These are phyloP conservation scores for Chloromyia formosa DNA, from an alignment of 2,888 invertebrate species.

Conservation along the genomic window DNA sequence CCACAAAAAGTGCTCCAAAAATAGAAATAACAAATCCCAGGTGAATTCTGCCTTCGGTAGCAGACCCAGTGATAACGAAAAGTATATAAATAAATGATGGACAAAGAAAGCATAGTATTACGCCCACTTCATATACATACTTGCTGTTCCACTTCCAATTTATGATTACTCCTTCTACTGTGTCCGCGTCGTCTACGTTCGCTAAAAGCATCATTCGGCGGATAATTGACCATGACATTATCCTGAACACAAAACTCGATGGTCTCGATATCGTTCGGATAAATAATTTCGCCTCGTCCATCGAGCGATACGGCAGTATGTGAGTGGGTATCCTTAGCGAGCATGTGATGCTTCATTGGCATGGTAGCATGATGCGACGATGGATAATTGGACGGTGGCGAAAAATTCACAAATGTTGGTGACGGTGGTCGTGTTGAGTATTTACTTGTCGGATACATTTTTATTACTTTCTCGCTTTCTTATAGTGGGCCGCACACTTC, in stretches of 20 bases:
- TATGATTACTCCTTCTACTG: slow-evolving; percentile 61
- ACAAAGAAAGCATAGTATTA: too few relatives aligned
- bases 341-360: slow-evolving; percentile 41
- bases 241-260: slow-evolving; percentile 62
- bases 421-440: slow-evolving; percentile 60
- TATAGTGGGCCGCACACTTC: neutral
- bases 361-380: slow-evolving; percentile 62
- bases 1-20: too few relatives aligned
- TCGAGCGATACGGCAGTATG: slow-evolving; percentile 51
- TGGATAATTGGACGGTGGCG: slow-evolving; percentile 78
- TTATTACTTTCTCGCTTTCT: neutral
- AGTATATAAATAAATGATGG: too few relatives aligned
- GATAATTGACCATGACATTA: slow-evolving; percentile 54
- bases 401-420: slow-evolving; percentile 74
- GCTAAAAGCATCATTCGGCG: slow-evolving; percentile 55
- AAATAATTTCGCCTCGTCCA: slow-evolving; percentile 59
- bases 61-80: too few relatives aligned
- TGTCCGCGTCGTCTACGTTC: slow-evolving; percentile 60
- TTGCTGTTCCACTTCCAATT: slow-evolving; percentile 63
- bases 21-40: too few relatives aligned
- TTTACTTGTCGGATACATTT: slow-evolving; percentile 59
- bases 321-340: slow-evolving; percentile 48
- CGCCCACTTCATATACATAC: slow-evolving; percentile 50
- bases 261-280: slow-evolving; percentile 62
- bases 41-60: too few relatives aligned